Base-by-base conservation (phyloP, 2,797 vertebrate genomes). In the Phoeniculus purpureus region DNA sequence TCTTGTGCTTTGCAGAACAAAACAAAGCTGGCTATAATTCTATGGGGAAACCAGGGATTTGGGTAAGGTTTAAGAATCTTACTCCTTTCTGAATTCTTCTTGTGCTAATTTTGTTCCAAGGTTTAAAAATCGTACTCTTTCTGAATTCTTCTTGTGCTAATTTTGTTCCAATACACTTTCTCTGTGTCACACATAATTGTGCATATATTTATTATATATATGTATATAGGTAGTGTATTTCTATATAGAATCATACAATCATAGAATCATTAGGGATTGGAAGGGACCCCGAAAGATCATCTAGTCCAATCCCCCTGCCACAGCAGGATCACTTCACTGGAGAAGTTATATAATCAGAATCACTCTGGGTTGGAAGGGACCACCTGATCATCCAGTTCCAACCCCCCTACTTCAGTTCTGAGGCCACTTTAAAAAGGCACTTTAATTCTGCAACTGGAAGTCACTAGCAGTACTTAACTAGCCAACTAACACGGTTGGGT, bases 361-460 rank as follows among this genome's bases (percentile, higher is more conserved):
- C n/a, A n/a, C n/a, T n/a, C n/a, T n/a, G n/a, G n/a, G n/a, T n/a
- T n/a, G n/a, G n/a, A n/a, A n/a, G n/a, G n/a, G n/a, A n/a, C n/a
- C n/a, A n/a, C n/a, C n/a, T n/a, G n/a, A n/a, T n/a, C n/a, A n/a
- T n/a, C n/a, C n/a, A n/a, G n/a, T n/a, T n/a, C n/a, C n/a, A n/a
- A n/a, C n/a, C n/a, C n/a, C 40, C 22, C 91, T 73, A 58, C 66
- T 94, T 94, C 73, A 73, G 66, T 94, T 94, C 73, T 81, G 64
- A 81, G 56, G 19, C 62, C 26, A 50, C 60, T 90, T 85, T 50
- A 89, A 81, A 87, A 89, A 89, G 31, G 55, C 81, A 70, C 92
- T 83, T 91, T 88, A 91, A 88, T 91, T 93, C 80, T 87, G 59
- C 66, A 93, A 27, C 70, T 93, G 84, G 12, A 31, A 45, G 62